A percentile compares a stretch with the other conserved stretches of the same genome.
phyloP scores from a whole-genome alignment of 2,888 invertebrate genomes.

The Polymixis flavicincta region DNA sequence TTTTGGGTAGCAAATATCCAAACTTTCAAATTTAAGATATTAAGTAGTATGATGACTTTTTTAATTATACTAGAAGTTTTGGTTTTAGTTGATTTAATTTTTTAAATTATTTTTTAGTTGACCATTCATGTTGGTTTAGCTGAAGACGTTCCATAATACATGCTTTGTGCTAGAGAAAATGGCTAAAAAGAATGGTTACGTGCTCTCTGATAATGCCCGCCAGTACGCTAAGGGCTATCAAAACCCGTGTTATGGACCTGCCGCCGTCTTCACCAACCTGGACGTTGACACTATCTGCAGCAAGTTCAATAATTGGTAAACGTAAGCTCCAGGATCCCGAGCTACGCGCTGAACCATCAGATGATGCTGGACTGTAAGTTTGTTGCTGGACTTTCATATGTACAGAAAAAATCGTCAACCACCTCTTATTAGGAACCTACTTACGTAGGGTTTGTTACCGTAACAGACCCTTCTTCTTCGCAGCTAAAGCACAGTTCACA shows the following conservation, averaged over 20 bases:
- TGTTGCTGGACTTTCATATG: no score
- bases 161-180: slow-evolving; percentile 93
- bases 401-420: no score
- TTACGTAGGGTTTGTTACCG: no score
- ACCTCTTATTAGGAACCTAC: no score
- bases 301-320: slow-evolving; percentile 83
- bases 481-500: no score
- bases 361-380: slow-evolving; percentile 92
- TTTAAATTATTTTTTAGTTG: slow-evolving; percentile 88
- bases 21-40: no score
- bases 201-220: neutral
- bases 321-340: slow-evolving; percentile 48
- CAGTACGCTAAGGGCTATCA: slow-evolving; percentile 74
- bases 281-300: slow-evolving; percentile 89
- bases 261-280: slow-evolving; percentile 76
- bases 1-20: no score
- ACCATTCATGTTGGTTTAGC: slow-evolving; percentile 95
- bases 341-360: slow-evolving; percentile 88
- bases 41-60: no score
- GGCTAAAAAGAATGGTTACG: slow-evolving; percentile 79
- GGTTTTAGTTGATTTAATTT: no score
- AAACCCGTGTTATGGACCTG: slow-evolving; percentile 79
- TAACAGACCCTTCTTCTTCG: no score
- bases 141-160: slow-evolving; percentile 86
- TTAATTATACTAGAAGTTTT: no score